phyloP scores from a whole-genome alignment of 2,888 invertebrate species.

The Platerodrilus igneus region DNA sequence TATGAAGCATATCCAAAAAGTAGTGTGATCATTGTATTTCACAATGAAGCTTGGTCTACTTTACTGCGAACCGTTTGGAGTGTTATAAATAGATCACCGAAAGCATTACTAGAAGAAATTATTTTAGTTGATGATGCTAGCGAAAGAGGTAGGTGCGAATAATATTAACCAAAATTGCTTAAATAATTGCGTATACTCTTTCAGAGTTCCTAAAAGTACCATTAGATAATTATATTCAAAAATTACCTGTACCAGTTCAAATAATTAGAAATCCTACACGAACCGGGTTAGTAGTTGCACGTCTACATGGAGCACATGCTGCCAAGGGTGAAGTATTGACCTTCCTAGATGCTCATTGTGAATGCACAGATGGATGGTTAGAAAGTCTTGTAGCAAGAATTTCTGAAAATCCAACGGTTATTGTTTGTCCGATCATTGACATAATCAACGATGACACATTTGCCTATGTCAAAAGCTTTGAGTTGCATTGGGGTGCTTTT shows the following conservation, averaged over 20 bases:
- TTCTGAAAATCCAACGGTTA: conserved; percentile 56
- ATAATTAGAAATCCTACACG: conserved; percentile 63
- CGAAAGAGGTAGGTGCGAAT: conserved; percentile 60
- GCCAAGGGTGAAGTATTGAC: conserved; percentile 76
- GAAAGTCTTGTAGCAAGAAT: conserved; percentile 55
- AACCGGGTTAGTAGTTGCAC: conserved; percentile 76
- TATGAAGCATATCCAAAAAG: conserved; percentile 72
- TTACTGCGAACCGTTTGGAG: conserved; percentile 91
- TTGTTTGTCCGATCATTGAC: conserved; percentile 83
- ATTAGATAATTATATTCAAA: conserved; percentile 63
- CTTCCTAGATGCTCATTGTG: conserved; percentile 92
- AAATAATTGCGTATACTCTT: conserved; percentile 21
- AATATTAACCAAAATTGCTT: neutral
- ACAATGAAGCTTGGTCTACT: conserved; percentile 99
- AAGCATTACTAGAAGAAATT: conserved; percentile 71
- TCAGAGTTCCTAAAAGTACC: conserved; percentile 58
- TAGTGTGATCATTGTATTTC: conserved; percentile 93
- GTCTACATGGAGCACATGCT: conserved; percentile 69
- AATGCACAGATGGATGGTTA: conserved; percentile 73
- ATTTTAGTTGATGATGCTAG: conserved; percentile 88
- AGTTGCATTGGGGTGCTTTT: conserved; percentile 96
- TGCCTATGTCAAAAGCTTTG: conserved; percentile 90
- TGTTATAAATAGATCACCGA: conserved; percentile 84
- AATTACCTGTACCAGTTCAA: conserved; percentile 58
- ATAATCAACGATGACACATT: conserved; percentile 95